phyloP scores from a whole-genome alignment of 2,888 invertebrate genomes.

The Nomada ferruginata region DNA sequence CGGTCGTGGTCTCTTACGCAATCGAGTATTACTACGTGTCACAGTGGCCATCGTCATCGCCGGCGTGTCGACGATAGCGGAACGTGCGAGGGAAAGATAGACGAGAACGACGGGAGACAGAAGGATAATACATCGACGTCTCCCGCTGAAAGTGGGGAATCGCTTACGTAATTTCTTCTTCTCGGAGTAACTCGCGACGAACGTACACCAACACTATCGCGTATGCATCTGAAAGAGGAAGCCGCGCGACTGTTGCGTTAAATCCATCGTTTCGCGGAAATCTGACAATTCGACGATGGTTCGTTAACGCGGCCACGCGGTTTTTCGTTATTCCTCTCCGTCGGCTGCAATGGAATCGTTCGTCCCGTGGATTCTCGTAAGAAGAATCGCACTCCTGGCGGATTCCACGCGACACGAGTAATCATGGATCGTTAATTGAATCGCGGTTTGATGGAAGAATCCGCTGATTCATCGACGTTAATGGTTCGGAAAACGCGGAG shows the following conservation, averaged over 20 bases:
- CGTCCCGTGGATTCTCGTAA: not conserved
- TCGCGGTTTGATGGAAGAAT: constrained; percentile 38
- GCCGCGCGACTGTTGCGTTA: constrained; percentile 61
- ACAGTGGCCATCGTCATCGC: constrained; percentile 28
- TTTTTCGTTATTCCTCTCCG: constrained; percentile 21
- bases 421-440: constrained; percentile 31
- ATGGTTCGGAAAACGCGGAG: not conserved
- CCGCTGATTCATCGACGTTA: constrained; percentile 38
- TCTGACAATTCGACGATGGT: constrained; percentile 56
- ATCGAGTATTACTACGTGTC: constrained; percentile 53
- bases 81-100: constrained; percentile 35
- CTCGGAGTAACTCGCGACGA: constrained; percentile 44
- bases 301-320: constrained; percentile 48
- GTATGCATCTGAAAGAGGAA: constrained; percentile 13
- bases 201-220: not conserved
- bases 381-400: not conserved
- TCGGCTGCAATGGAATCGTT: constrained; percentile 15
- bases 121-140: constrained; percentile 58
- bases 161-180: constrained; percentile 71
- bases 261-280: constrained; percentile 67
- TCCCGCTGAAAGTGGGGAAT: constrained; percentile 53
- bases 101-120: constrained; percentile 53
- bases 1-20: constrained; percentile 66
- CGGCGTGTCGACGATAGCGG: constrained; percentile 47
- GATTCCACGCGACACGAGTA: constrained; percentile 13